These are phyloP conservation scores for Scelioninae gen. 2 DNA, from an alignment of 2,888 invertebrate species.

Conservation along the genomic window DNA sequence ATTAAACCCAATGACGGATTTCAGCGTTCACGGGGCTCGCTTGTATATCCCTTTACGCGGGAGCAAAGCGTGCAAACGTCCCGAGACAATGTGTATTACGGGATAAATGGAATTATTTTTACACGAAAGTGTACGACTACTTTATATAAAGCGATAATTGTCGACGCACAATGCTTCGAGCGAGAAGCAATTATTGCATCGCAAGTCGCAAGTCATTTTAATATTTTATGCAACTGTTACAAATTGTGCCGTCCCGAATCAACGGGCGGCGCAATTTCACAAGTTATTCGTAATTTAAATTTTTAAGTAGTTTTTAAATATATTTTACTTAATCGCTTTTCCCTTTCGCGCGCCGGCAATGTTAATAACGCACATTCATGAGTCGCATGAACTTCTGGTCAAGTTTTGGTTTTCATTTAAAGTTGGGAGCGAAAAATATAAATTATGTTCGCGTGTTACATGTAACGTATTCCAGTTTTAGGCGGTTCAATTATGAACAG, in stretches of 20 bases:
- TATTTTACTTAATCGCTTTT: slow-evolving; percentile 18
- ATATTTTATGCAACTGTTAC: slow-evolving; percentile 18
- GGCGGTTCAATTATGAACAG: not conserved
- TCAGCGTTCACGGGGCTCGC: slow-evolving; percentile 35
- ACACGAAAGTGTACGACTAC: slow-evolving; percentile 11
- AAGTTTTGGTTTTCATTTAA: slow-evolving; percentile 24
- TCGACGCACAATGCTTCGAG: slow-evolving; percentile 5
- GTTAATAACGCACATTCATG: slow-evolving; percentile 30
- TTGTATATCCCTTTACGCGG: slow-evolving; percentile 52
- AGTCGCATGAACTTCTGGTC: slow-evolving; percentile 17
- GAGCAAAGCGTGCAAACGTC: slow-evolving; percentile 39
- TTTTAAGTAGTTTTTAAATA: slow-evolving; percentile 29
- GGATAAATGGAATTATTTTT: slow-evolving; percentile 38
- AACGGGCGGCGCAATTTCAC: too few relatives aligned
- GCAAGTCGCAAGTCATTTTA: slow-evolving; percentile 1
- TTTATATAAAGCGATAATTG: slow-evolving; percentile 21
- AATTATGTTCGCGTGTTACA: not conserved
- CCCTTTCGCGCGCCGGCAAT: slow-evolving; percentile 5
- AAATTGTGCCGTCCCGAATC: too few relatives aligned
- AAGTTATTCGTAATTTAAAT: slow-evolving; percentile 17
- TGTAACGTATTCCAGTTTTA: not conserved
- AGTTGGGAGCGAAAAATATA: slow-evolving; percentile 18
- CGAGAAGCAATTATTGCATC: slow-evolving; percentile 11
- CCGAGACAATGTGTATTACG: slow-evolving; percentile 44
- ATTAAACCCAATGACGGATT: slow-evolving; percentile 73